Conservation (phyloP, 1,140 invertebrate genomes). For the Tribolium madens region DNA sequence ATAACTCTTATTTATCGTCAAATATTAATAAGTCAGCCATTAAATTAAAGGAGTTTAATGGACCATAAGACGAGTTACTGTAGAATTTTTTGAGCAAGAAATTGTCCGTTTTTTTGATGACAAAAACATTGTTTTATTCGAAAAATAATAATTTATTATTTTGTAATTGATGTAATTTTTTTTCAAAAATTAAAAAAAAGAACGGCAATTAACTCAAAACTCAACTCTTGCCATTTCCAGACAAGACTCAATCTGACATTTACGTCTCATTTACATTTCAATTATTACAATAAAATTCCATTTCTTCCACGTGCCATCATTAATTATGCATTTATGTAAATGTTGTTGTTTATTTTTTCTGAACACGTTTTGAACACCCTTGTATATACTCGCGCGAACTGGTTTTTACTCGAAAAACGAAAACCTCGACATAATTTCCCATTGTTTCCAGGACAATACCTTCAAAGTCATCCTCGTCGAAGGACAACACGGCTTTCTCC, state of each 20-base stretch:
- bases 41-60: too few species aligned
- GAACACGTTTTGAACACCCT: constrained; percentile 6
- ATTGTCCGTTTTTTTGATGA: too few species aligned
- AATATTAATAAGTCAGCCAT: too few species aligned
- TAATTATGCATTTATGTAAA: constrained; percentile 14
- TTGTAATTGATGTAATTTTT: too few species aligned
- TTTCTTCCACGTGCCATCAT: neutral
- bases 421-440: constrained; percentile 22
- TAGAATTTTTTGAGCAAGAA: too few species aligned
- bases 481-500: constrained; percentile 79
- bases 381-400: neutral
- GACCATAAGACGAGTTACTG: too few species aligned
- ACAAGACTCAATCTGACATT: neutral
- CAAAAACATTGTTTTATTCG: too few species aligned
- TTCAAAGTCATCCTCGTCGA: constrained; percentile 89
- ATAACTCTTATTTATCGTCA: too few species aligned
- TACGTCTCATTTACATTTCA: neutral
- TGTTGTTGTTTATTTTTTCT: constrained; percentile 7
- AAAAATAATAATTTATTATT: too few species aligned
- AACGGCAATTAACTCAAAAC: neutral
- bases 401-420: neutral
- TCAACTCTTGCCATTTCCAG: neutral
- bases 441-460: constrained; percentile 68
- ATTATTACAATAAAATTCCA: neutral
- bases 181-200: too few species aligned